A percentile compares a stretch with the other conserved stretches of the same genome.
Evolutionary conservation across 2,113 vertebrate genomes (phyloP).

Genomic region (Eurystomus gularis): DNA sequence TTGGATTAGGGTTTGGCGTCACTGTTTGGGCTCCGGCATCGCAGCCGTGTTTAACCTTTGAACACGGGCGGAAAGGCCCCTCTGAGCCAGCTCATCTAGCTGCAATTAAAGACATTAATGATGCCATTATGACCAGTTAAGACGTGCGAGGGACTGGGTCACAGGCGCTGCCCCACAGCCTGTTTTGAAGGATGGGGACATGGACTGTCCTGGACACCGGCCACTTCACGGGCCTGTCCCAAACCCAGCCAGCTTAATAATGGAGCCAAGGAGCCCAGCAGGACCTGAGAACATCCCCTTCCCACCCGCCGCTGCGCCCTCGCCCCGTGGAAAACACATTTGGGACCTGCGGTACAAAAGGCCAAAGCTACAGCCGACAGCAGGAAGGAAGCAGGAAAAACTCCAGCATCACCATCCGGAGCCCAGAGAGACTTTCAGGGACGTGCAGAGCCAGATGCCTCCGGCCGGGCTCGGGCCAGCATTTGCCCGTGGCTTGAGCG

Average conservation of each 20-base stretch:
- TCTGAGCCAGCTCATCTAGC: neutral
- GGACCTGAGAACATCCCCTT: conserved; percentile 10
- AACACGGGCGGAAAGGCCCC: neutral
- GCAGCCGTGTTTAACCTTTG: neutral
- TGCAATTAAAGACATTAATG: neutral
- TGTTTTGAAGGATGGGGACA: neutral
- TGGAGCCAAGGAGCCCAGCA: neutral
- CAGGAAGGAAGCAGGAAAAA: conserved; percentile 67
- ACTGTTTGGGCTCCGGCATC: neutral
- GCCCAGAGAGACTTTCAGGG: neutral
- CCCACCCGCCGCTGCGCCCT: neutral
- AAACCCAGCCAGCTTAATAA: neutral
- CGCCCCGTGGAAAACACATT: neutral
- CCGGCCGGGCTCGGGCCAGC: accelerated
- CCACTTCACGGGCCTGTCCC: neutral
- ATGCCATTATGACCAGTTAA: neutral
- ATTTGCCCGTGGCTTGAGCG: accelerated
- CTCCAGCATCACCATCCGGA: neutral
- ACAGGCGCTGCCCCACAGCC: neutral
- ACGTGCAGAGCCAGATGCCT: neutral
- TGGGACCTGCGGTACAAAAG: conserved; percentile 25
- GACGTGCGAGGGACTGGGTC: accelerated
- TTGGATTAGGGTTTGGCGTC: neutral
- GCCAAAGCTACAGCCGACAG: conserved; percentile 51
- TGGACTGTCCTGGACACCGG: neutral